Base-by-base conservation (phyloP, 2,113 vertebrate genomes). In the Triplophysa rosa region DNA sequence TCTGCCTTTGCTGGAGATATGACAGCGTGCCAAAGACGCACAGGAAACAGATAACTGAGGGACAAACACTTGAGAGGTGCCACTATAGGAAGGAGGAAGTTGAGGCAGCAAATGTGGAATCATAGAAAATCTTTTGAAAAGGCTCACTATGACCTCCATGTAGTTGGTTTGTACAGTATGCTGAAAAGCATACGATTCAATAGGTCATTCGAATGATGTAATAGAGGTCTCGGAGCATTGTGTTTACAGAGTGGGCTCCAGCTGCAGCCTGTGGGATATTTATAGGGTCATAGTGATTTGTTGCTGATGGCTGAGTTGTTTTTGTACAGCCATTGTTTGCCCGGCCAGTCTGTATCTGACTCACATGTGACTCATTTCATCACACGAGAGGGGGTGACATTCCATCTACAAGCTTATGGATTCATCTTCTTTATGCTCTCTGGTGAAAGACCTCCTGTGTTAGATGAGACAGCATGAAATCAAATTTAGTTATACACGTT, bases 241-340 rank as follows among this genome's bases (percentile, higher is more conserved):
- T 42, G 23, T 40, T 64, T 75, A 49, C 21, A 49, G 8, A n/a
- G 13, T 67, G 52, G 54, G 70, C 42, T 29, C n/a, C 69, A 74
- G 45, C 79, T 47, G 21, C 52, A 58, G 76, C 11, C 23, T 23
- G 33, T 47, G 24, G 63, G 17, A 67, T 67, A 67, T 81, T 75
- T 70, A 64, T 74, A 59, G 68, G 40, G 45, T 16, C 67, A 9
- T 37, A 45, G 54, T 70, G 77, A 67, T 69, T 79, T 79, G 77
- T 21, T 42, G 66, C 42, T 70, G 37, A 79, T 79, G 47, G 77
- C 19, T 5, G 29, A 47, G 65, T 29, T 40, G 59, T 79, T 80
- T 72, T 67, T 29, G 21, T 64, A 71, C 26, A 73, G 33, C 29
- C 71, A 67, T 29, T 80, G 49, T 67, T 67, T 80, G 79, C 64